phyloP scores from a whole-genome alignment of 2,113 vertebrate species.

The Protomyctophum bolini region DNA sequence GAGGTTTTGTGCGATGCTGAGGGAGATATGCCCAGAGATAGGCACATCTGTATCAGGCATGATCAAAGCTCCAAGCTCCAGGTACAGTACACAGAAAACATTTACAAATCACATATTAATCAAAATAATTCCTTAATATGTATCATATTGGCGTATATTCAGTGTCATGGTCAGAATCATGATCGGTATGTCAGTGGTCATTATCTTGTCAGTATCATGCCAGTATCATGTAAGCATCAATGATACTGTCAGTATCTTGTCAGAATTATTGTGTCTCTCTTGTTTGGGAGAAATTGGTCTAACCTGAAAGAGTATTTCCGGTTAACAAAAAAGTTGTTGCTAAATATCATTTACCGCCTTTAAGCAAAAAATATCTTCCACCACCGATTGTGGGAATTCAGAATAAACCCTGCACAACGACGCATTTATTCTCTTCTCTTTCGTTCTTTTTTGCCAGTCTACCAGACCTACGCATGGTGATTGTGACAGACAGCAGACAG shows the following conservation, averaged over 20 bases:
- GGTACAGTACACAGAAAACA: conserved; percentile 76
- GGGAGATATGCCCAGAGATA: conserved; percentile 87
- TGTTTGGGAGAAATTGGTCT: too few species aligned
- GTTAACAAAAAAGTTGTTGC: too few species aligned
- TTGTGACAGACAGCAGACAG: conserved; percentile 81
- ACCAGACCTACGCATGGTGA: conserved; percentile 85
- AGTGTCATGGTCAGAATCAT: too few species aligned
- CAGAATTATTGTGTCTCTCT: too few species aligned
- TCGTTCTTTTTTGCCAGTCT: conserved; percentile 71
- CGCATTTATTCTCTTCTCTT: neutral
- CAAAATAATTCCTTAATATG: neutral
- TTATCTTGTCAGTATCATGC: too few species aligned
- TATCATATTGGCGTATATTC: too few species aligned
- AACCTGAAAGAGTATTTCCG: too few species aligned
- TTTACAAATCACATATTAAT: neutral
- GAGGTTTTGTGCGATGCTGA: conserved; percentile 88
- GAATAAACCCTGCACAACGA: neutral
- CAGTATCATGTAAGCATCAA: too few species aligned
- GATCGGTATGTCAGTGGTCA: too few species aligned
- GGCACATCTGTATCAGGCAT: conserved; percentile 73
- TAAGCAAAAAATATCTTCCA: neutral
- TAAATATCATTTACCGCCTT: too few species aligned
- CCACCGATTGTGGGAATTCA: neutral
- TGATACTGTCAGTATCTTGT: too few species aligned
- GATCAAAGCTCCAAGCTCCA: conserved; percentile 80